Evolutionary conservation across 2,888 invertebrate species (phyloP).

Genomic region (Drosophila neotestacea): DNA sequence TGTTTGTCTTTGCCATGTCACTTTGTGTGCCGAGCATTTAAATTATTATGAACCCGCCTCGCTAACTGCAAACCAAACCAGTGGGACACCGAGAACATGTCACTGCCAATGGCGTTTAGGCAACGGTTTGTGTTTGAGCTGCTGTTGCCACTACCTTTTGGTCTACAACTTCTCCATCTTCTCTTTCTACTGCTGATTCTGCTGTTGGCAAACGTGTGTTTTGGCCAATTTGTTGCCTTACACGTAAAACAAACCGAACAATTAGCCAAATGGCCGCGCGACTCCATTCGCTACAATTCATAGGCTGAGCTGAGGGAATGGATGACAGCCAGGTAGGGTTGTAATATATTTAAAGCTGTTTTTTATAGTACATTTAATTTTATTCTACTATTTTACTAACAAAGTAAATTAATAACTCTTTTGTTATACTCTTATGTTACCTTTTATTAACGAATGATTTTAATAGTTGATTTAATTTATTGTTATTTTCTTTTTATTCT

Average conservation of each 20-base stretch:
- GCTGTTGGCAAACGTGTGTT: conserved; percentile 73
- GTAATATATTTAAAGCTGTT: conserved; percentile 2
- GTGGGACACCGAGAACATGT: conserved; percentile 6
- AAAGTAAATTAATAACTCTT: background rate
- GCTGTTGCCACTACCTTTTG: background rate
- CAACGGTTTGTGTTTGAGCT: conserved; percentile 3
- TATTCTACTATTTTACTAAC: background rate
- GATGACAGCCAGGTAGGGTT: background rate
- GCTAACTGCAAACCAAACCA: conserved; percentile 39
- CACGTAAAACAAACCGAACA: conserved; percentile 80
- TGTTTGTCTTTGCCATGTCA: conserved; percentile 82
- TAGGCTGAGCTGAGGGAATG: conserved; percentile 17
- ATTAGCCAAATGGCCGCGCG: conserved; percentile 78
- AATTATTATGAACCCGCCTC: conserved; percentile 80
- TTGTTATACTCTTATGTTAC: too few species aligned
- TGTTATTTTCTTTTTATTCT: background rate
- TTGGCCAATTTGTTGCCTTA: conserved; percentile 79
- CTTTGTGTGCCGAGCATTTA: conserved; percentile 82
- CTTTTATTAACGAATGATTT: too few species aligned
- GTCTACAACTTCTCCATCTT: background rate
- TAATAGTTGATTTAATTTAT: too few species aligned
- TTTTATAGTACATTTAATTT: background rate
- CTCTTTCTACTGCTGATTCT: conserved; percentile 8
- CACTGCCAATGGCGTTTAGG: conserved; percentile 33
- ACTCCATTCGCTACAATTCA: conserved; percentile 44